Evolutionary conservation across 2,888 invertebrate genomes (phyloP), one percentile per base, ranked within the genome.

Genomic region (Leptinotarsa tumamoca): DNA sequence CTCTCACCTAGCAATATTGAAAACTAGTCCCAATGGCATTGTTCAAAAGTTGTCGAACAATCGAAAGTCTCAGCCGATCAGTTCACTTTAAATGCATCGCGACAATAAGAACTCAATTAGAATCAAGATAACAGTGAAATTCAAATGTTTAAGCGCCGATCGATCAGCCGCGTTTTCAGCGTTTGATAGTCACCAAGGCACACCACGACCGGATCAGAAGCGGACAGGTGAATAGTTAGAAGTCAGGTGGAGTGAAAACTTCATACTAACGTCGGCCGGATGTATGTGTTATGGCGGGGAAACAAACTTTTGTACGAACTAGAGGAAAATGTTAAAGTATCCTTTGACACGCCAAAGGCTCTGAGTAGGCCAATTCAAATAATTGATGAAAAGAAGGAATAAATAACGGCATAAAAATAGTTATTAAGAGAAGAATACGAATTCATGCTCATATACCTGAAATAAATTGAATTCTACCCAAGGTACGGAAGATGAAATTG

Each of bases 1-100:
- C n/a, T 73, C 85, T 86, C 88, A 91, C 91, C 91, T 91, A 89
- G 90, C 90, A 86, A 91, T 90, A 89, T 91, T 91, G 84, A 91
- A 91, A 87, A 91, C 89, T 84, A 91, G 89, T 88, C 91, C 91
- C 82, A 91, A 91, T 67, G 91, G 91, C 90, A 92, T 70, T 54
- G 51, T 70, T 69, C 69, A 52, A 58, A 43, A 56, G 23, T 56
- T 23, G 21, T 50, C 52, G 27, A 68, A 68, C 27, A 51, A 23
- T 14, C 50, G 52, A 51, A 68, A 68, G 52, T 23, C 68, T 21
- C 68, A 33, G 67, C 52, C 68, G 52, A 68, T 68, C 54, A n/a
- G 43, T 18, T 67, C 67, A 67, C 67, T 50, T 4, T 4, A 18
- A 50, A 51, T 67, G 21, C 67, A 68, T 51, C 51, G 15, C 68